Evolutionary conservation across 2,888 invertebrate species (phyloP).

Genomic region (Carpatolechia fugitivella): DNA sequence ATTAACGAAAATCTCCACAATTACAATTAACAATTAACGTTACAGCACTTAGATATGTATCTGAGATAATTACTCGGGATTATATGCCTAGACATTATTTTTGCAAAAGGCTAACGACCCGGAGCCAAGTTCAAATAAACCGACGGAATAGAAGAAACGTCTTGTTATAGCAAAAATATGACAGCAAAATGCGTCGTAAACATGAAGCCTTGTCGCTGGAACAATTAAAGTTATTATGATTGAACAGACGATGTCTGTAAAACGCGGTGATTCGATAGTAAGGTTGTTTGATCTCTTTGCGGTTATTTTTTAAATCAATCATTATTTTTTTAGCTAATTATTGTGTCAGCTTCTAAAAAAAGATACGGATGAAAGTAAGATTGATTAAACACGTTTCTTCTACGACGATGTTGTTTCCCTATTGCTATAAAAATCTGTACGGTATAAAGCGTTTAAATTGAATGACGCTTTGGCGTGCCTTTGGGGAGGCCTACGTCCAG

Average conservation of each 20-base stretch:
- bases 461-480: too few relatives aligned
- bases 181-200: neutral
- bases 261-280: neutral
- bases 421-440: too few relatives aligned
- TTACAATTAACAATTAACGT: slow-evolving; percentile 6
- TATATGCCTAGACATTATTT: neutral
- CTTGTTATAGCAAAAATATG: neutral
- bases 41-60: slow-evolving; percentile 3
- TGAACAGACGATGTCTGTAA: neutral
- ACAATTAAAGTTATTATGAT: slow-evolving; percentile 19
- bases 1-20: neutral
- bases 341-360: too few relatives aligned
- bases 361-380: too few relatives aligned
- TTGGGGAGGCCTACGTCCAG: too few relatives aligned
- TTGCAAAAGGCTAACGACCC: slow-evolving; percentile 5
- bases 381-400: too few relatives aligned
- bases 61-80: slow-evolving; percentile 2
- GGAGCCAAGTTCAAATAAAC: slow-evolving; percentile 5
- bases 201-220: slow-evolving; percentile 16
- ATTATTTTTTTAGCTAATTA: too few relatives aligned
- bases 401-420: too few relatives aligned
- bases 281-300: neutral
- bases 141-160: neutral
- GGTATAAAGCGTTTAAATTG: too few relatives aligned
- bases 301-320: neutral